Evolutionary conservation across 2,113 vertebrate species (phyloP).

Genomic region (Neomonachus schauinslandi): DNA sequence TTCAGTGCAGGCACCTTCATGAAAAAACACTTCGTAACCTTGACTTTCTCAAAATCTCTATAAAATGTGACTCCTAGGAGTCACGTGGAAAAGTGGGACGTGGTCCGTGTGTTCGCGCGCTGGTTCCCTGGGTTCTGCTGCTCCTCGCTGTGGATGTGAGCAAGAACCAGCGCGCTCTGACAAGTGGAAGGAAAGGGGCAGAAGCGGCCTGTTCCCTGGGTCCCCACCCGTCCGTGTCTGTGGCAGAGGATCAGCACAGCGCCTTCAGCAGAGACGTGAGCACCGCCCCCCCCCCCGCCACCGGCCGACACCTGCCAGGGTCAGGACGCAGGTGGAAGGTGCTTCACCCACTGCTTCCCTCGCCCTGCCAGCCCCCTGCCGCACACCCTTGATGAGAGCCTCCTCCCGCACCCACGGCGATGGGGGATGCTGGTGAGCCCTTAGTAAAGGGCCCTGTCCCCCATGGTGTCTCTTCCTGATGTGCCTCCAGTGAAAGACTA

Average conservation of each 20-base stretch:
- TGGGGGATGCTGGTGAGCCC: background rate
- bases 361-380: background rate
- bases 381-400: background rate
- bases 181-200: background rate
- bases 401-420: background rate
- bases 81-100: background rate
- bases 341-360: background rate
- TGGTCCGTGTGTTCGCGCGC: no score
- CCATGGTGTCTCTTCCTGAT: background rate
- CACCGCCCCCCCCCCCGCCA: no score
- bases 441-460: background rate
- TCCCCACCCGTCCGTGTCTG: accelerated
- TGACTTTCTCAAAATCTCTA: background rate
- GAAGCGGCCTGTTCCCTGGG: background rate
- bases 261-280: background rate
- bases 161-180: background rate
- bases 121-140: background rate
- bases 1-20: no score
- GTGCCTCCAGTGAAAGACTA: background rate
- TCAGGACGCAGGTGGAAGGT: background rate
- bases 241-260: background rate
- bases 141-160: no score
- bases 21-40: background rate
- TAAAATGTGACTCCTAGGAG: background rate
- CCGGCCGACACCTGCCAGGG: background rate